Evolutionary conservation across 2,797 vertebrate species (phyloP), one percentile per base, ranked within the genome.

Genomic region (Numenius phaeopus): DNA sequence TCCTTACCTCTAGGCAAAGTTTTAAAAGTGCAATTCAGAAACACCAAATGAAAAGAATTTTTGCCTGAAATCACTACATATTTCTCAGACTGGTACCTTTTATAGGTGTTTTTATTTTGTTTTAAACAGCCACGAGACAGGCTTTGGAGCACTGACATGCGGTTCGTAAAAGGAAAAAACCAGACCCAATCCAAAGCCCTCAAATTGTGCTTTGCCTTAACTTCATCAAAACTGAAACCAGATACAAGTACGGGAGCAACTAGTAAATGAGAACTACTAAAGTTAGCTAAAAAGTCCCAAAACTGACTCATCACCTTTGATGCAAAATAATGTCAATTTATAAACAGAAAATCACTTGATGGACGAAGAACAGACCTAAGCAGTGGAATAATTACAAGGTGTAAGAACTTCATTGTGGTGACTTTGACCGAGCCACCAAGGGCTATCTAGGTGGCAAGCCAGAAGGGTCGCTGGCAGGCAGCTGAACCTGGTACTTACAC

Each of bases 1-100:
- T 86, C 89, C 89, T 57, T 73, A 94, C 67, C 89, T 91, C 83
- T 79, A 95, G 84, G 93, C 85, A 84, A 96, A 96, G 93, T 92
- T 94, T 94, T 52, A 85, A 83, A 87, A 94, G 81, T 67, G 82
- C 21, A 78, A 86, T 86, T 94, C 3, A 1, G 69, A 96, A 96
- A 91, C 71, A 88, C 34, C 62, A 94, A 95, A 72, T 62, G 40
- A 88, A 89, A 95, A 84, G 7, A 91, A 81, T 92, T 93, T 87
- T 72, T 49, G 46, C 32, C 64, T 90, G 27, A 94, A 92, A 94
- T 81, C 27, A 76, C 61, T 40, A 89, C 2, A 8, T 47, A 59
- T 81, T 89, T 83, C 42, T 85, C 52, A 44, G 46, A 83, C n/a
- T 11, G 18, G 44, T 62, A 85, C 54, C 55, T 62, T 71, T 76